Percentiles rank a stretch among this genome's conserved stretches.
phyloP scores from a whole-genome alignment of 2,888 invertebrate species.

The Troides oblongomaculatus region DNA sequence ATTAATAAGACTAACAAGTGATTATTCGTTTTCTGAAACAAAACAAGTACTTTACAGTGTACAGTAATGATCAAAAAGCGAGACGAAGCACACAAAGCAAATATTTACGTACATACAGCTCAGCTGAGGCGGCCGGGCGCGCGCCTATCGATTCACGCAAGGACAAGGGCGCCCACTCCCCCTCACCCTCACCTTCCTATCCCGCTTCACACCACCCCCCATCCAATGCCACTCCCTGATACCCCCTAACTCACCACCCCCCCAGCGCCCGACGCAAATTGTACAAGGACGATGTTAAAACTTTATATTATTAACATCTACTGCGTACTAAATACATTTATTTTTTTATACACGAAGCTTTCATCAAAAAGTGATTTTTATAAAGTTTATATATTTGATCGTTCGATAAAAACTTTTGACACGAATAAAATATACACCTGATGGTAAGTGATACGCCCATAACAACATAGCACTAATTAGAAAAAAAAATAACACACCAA shows the following conservation, averaged over 20 bases:
- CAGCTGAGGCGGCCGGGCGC: conserved; percentile 43
- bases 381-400: too few species aligned
- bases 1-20: too few species aligned
- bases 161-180: conserved; percentile 64
- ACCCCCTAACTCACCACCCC: conserved; percentile 1
- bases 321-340: neutral
- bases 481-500: too few species aligned
- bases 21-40: too few species aligned
- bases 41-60: neutral
- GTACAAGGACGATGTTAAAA: conserved; percentile 14
- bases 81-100: neutral
- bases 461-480: too few species aligned
- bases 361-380: too few species aligned
- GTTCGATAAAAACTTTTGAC: too few species aligned
- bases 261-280: conserved; percentile 9
- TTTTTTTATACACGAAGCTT: too few species aligned
- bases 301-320: conserved; percentile 3
- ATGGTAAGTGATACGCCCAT: too few species aligned
- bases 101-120: conserved; percentile 23
- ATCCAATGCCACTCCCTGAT: neutral
- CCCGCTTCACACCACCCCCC: too few species aligned
- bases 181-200: conserved; percentile 1
- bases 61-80: neutral
- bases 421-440: too few species aligned
- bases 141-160: conserved; percentile 70